Conservation (phyloP, 2,888 invertebrate genomes). For the Sarcophaga variegata region DNA sequence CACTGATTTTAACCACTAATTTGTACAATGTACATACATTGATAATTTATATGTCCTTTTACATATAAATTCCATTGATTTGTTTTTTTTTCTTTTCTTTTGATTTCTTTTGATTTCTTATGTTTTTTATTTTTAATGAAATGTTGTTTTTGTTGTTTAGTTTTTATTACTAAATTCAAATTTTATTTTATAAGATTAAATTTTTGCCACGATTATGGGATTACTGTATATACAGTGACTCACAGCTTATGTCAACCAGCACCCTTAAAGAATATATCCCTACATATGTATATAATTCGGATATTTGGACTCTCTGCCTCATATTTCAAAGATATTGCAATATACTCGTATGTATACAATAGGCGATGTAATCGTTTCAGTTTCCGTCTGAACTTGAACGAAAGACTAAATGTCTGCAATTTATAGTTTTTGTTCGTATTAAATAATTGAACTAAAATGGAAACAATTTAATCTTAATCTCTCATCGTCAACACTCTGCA, state of each 20-base stretch:
- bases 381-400: slow-evolving; percentile 21
- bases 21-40: too few species aligned
- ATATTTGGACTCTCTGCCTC: too few species aligned
- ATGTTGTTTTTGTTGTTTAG: neutral
- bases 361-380: slow-evolving; percentile 5
- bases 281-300: too few species aligned
- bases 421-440: slow-evolving; percentile 43
- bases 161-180: neutral
- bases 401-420: slow-evolving; percentile 44
- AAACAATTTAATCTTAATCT: slow-evolving; percentile 52
- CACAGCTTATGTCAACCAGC: neutral
- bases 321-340: too few species aligned
- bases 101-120: too few species aligned
- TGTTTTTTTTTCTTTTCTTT: too few species aligned
- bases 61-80: too few species aligned
- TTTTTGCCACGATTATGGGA: too few species aligned
- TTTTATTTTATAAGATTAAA: neutral
- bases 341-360: too few species aligned
- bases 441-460: slow-evolving; percentile 37
- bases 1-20: too few species aligned
- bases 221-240: neutral
- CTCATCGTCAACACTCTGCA: slow-evolving; percentile 13
- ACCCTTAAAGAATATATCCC: too few species aligned
- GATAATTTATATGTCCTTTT: too few species aligned
- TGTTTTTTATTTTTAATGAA: neutral